Evolutionary conservation across 2,113 vertebrate genomes (phyloP).

Genomic region (Leptobrachium leishanense): DNA sequence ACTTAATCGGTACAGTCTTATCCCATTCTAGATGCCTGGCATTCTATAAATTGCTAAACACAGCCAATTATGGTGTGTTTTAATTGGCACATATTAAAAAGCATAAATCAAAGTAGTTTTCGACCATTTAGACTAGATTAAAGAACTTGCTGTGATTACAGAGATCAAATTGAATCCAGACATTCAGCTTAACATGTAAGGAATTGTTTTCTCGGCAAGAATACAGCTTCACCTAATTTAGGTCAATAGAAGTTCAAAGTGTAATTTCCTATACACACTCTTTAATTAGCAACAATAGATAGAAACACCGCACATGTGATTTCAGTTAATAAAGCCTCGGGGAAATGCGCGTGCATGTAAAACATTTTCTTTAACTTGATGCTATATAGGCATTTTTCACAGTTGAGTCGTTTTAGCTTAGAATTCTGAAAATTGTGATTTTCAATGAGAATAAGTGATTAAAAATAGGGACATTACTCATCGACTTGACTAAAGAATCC

Average conservation of each 20-base stretch:
- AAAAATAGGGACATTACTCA: no score
- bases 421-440: no score
- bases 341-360: no score
- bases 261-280: slow-evolving; percentile 1
- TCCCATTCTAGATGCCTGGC: background rate
- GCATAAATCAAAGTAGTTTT: background rate
- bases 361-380: no score
- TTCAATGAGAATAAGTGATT: no score
- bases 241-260: background rate
- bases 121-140: background rate
- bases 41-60: background rate
- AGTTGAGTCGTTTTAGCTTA: no score
- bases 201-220: background rate
- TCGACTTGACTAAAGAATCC: no score
- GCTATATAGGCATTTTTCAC: no score
- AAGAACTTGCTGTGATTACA: background rate
- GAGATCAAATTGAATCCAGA: background rate
- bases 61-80: background rate
- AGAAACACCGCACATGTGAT: background rate
- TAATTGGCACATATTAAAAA: background rate
- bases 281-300: background rate
- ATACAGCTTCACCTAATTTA: background rate
- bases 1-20: background rate
- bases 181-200: background rate
- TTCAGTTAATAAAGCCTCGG: background rate